Conservation (phyloP, 2,113 vertebrate species). For the Aegotheles bennettii region DNA sequence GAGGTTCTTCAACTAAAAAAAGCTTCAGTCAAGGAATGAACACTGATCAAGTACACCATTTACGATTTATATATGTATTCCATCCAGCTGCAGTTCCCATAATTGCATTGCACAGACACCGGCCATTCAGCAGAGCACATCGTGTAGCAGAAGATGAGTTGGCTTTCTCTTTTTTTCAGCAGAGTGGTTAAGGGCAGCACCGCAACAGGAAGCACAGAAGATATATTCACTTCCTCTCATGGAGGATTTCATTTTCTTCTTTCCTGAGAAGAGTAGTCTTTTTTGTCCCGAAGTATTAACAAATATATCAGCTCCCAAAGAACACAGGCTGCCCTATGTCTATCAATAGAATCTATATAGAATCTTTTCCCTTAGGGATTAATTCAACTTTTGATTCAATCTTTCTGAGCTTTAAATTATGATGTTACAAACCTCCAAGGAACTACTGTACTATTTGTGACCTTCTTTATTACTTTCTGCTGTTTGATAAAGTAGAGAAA, state of each 20-base stretch:
- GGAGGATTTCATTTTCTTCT: conserved; percentile 41
- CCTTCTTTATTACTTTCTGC: conserved; percentile 78
- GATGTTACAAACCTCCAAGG: conserved; percentile 81
- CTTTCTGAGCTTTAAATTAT: conserved; percentile 82
- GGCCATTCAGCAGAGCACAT: neutral
- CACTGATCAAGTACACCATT: neutral
- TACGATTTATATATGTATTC: neutral
- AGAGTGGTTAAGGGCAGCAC: neutral
- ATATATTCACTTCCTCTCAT: neutral
- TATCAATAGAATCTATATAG: conserved; percentile 77
- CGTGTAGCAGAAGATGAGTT: neutral
- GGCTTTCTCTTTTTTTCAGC: neutral
- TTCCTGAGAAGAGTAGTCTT: neutral
- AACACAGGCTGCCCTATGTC: conserved; percentile 65
- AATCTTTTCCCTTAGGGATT: conserved; percentile 77
- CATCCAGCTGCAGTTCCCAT: neutral
- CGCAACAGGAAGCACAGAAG: neutral
- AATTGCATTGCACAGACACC: neutral
- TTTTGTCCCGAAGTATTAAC: conserved; percentile 61
- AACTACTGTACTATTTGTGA: conserved; percentile 78
- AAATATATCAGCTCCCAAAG: conserved; percentile 55
- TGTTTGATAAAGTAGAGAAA: conserved; percentile 74
- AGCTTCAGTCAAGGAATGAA: neutral
- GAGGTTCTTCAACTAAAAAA: neutral
- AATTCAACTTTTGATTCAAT: conserved; percentile 84